Evolutionary conservation across 2,113 vertebrate species (phyloP), one percentile per base, ranked within the genome.

Genomic region (Thamnaconus septentrionalis): DNA sequence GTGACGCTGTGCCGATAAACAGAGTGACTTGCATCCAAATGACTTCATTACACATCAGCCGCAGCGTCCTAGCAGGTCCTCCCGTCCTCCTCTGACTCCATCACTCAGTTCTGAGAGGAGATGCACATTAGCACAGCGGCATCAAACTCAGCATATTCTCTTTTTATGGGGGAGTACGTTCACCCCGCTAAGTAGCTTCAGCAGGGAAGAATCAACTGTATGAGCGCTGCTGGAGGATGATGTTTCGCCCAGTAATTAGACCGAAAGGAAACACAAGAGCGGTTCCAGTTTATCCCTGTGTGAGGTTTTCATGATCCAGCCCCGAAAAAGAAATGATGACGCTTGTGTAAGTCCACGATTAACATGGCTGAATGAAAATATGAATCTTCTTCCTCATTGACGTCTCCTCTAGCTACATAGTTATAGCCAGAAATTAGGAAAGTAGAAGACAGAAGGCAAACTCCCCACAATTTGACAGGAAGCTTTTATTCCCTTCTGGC

Each of bases 1-100:
- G 12, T 59, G 49, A 52, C 51, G 18, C 51, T 39, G 18, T 31
- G 18, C 18, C 18, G 7, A 59, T 41, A 49, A 31, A 58, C 58
- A 74, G 56, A 61, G 39, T 52, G 31, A 56, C 51, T 40, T 50
- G 59, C 59, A 75, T 67, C n/a, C 48, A 71, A 82, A 77, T 68
- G 5, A 45, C 44, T 81, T 61, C 48, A 59, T 42, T 70, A 70
- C 46, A n/a, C 44, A 5, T 68, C 53, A 56, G 54, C n/a, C 49
- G 62, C 64, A 40, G 41, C 40, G 48, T 52, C 52, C 53, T 41
- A 18, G 72, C 65, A 64, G 7, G 47, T 31, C 41, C 50, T 41
- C 42, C 44, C 59, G 7, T 40, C 48, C 54, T 59, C 56, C 11
- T 56, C 69, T 60, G 53, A 31, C 50, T 11, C 4, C 8, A 59